Evolutionary conservation across 2,888 invertebrate genomes (phyloP).

Genomic region (Alloplasta piceator): DNA sequence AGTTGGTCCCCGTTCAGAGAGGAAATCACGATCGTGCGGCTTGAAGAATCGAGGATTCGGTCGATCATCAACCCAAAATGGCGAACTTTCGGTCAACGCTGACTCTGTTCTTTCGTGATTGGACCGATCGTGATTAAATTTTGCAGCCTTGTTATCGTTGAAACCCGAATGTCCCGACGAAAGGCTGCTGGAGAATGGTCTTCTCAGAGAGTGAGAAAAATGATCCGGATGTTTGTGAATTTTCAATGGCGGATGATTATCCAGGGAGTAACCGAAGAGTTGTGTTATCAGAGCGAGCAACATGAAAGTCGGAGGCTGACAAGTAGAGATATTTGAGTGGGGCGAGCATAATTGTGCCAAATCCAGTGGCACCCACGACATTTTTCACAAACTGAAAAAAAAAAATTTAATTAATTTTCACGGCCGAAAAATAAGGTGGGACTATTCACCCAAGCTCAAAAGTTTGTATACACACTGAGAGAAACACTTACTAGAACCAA

Average conservation of each 20-base stretch:
- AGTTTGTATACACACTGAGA: too few species aligned
- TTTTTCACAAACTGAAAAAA: constrained; percentile 52
- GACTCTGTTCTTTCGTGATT: not conserved
- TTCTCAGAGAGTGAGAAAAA: constrained; percentile 9
- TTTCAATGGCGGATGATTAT: constrained; percentile 69
- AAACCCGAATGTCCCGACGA: not conserved
- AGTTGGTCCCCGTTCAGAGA: not conserved
- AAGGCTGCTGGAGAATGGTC: not conserved
- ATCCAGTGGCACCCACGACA: constrained; percentile 86
- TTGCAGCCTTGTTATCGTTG: not conserved
- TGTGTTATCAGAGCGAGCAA: constrained; percentile 86
- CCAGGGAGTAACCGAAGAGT: constrained; percentile 85
- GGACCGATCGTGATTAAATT: not conserved
- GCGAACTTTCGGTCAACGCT: not conserved
- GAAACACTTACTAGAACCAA: too few species aligned
- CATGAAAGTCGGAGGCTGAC: constrained; percentile 85
- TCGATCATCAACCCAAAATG: too few species aligned
- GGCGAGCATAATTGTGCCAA: constrained; percentile 85
- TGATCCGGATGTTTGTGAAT: constrained; percentile 15
- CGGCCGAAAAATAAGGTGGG: too few species aligned
- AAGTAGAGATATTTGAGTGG: constrained; percentile 85
- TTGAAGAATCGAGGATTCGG: constrained; percentile 19
- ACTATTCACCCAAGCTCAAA: too few species aligned
- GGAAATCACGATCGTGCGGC: not conserved
- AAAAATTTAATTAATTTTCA: not conserved